These are phyloP conservation scores for Gnathonemus longibarbis DNA, from an alignment of 2,113 vertebrate species.

Conservation along the genomic window DNA sequence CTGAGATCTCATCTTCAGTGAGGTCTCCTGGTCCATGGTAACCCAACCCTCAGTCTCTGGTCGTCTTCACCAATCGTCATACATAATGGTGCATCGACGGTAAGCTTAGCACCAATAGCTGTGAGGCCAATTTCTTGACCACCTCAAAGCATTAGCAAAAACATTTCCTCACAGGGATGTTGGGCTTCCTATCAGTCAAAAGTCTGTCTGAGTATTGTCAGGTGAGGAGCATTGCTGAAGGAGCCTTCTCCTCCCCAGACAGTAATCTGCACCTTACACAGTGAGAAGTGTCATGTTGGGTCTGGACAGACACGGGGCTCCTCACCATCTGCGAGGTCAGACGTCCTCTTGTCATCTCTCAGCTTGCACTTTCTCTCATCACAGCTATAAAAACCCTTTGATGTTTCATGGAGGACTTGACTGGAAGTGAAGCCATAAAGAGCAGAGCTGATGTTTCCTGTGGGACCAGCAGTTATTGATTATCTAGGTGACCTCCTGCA, in stretches of 20 bases:
- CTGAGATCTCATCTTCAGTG: not conserved
- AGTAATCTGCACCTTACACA: not conserved
- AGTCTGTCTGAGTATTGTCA: not conserved
- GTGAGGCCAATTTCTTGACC: not conserved
- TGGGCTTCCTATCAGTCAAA: not conserved
- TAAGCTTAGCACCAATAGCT: not conserved
- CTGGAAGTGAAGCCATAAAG: conserved; percentile 37
- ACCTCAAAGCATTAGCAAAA: not conserved
- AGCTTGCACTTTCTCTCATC: conserved; percentile 26
- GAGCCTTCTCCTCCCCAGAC: not conserved
- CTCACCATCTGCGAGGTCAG: not conserved
- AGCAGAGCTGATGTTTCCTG: conserved; percentile 43
- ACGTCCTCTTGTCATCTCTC: not conserved
- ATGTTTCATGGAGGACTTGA: conserved; percentile 35
- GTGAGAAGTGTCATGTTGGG: not conserved
- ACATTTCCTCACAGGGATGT: not conserved
- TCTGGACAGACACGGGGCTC: not conserved
- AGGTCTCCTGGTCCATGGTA: not conserved
- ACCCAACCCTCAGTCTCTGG: not conserved
- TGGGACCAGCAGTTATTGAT: conserved; percentile 27
- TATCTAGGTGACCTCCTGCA: conserved; percentile 27
- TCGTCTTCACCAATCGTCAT: not conserved
- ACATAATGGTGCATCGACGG: not conserved
- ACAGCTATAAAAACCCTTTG: conserved; percentile 44
- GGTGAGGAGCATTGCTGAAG: not conserved